Evolutionary conservation across 2,113 vertebrate species (phyloP).

Genomic region (Thymallus thymallus): DNA sequence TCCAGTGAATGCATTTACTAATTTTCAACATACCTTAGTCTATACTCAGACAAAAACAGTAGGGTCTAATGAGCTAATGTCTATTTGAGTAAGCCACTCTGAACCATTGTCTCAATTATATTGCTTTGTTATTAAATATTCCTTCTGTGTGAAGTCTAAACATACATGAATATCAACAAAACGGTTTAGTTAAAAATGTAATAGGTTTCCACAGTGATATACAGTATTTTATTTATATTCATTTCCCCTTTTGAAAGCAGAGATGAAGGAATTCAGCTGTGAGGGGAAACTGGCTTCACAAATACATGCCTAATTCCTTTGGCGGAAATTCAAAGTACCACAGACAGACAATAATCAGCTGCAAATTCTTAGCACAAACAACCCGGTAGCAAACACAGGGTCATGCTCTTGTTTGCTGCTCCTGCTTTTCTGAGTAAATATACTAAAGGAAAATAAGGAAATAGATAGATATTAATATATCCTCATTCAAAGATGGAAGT

Average conservation of each 20-base stretch:
- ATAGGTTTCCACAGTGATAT: conserved; percentile 77
- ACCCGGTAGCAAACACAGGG: conserved; percentile 65
- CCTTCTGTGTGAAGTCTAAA: conserved; percentile 73
- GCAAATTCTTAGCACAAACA: conserved; percentile 67
- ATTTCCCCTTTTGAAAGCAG: no score
- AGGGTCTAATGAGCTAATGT: conserved; percentile 71
- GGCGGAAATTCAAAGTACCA: conserved; percentile 78
- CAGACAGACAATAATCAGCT: conserved; percentile 80
- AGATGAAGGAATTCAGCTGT: conserved; percentile 65
- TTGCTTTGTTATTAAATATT: conserved; percentile 70
- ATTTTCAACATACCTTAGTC: no score
- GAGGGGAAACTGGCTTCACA: conserved; percentile 70
- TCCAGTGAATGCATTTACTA: no score
- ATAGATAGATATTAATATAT: conserved; percentile 18
- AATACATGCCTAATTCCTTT: conserved; percentile 79
- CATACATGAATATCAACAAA: conserved; percentile 77
- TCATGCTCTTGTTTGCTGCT: conserved; percentile 57
- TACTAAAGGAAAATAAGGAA: conserved; percentile 51
- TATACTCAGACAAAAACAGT: conserved; percentile 54
- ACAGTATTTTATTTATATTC: conserved; percentile 69
- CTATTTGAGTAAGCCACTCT: conserved; percentile 69
- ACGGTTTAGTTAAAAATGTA: conserved; percentile 75
- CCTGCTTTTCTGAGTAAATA: conserved; percentile 55
- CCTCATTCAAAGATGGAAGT: background rate
- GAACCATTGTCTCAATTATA: conserved; percentile 69